phyloP scores from a whole-genome alignment of 2,113 vertebrate species.

The Elephas maximus region DNA sequence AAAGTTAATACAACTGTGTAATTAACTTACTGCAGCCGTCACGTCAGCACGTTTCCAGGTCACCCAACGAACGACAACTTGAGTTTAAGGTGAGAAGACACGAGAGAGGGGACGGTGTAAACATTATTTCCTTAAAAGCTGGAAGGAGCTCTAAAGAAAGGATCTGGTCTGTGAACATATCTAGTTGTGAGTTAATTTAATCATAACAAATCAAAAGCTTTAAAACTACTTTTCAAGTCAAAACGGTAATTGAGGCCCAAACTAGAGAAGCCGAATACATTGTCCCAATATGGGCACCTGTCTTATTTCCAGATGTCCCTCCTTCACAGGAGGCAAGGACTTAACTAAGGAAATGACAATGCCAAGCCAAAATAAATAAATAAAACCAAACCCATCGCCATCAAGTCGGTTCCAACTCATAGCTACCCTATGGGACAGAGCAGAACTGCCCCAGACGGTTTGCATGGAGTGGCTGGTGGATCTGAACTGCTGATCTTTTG shows the following conservation, averaged over 20 bases:
- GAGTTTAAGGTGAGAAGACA: background rate
- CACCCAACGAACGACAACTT: too few species aligned
- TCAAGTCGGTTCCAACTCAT: too few species aligned
- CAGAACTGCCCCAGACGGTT: too few species aligned
- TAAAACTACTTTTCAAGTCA: background rate
- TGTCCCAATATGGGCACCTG: background rate
- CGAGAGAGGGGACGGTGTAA: background rate
- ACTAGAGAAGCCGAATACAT: background rate
- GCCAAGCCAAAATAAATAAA: too few species aligned
- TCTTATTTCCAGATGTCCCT: background rate
- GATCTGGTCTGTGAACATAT: background rate
- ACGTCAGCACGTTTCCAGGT: background rate
- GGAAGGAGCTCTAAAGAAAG: conserved; percentile 34
- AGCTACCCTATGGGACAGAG: too few species aligned
- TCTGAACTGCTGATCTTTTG: too few species aligned
- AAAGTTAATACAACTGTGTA: background rate
- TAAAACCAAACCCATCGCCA: too few species aligned
- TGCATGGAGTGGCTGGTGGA: too few species aligned
- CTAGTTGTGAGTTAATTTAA: background rate
- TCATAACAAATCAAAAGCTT: background rate
- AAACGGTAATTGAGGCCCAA: background rate
- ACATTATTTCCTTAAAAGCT: background rate
- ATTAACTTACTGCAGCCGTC: background rate
- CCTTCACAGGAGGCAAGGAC: background rate
- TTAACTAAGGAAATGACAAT: background rate